Conservation (phyloP, 2,113 vertebrate genomes). For the Crypturellus undulatus region DNA sequence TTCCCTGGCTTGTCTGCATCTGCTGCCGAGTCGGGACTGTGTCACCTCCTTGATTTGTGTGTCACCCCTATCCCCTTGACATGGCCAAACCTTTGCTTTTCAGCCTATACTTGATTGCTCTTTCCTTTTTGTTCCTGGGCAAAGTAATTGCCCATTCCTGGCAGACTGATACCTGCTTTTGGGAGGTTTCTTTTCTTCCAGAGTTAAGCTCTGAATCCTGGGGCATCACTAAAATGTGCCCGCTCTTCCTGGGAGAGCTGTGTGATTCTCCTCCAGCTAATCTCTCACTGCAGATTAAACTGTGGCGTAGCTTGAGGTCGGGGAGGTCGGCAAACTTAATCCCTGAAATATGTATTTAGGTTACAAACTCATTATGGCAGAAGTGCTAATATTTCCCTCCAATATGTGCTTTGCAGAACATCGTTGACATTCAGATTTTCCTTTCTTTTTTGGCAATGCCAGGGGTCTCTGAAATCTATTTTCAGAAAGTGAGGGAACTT, state of each 20-base stretch:
- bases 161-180: neutral
- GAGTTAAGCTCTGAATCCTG: constrained; percentile 38
- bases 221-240: neutral
- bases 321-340: constrained; percentile 34
- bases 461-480: constrained; percentile 1
- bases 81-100: neutral
- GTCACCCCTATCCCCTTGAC: neutral
- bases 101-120: neutral
- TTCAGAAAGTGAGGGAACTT: neutral
- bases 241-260: neutral
- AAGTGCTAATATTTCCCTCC: constrained; percentile 36
- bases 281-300: constrained; percentile 58
- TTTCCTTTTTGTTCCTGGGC: neutral
- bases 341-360: constrained; percentile 61
- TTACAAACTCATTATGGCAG: constrained; percentile 61
- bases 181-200: neutral
- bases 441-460: neutral
- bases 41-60: neutral
- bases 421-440: constrained; percentile 31
- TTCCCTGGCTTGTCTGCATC: neutral
- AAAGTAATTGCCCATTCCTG: neutral
- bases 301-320: neutral
- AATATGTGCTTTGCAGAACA: neutral
- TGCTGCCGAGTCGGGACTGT: neutral
- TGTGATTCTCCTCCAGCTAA: constrained; percentile 15